Conservation (phyloP, 1,140 invertebrate species). For the Drosophila funebris region DNA sequence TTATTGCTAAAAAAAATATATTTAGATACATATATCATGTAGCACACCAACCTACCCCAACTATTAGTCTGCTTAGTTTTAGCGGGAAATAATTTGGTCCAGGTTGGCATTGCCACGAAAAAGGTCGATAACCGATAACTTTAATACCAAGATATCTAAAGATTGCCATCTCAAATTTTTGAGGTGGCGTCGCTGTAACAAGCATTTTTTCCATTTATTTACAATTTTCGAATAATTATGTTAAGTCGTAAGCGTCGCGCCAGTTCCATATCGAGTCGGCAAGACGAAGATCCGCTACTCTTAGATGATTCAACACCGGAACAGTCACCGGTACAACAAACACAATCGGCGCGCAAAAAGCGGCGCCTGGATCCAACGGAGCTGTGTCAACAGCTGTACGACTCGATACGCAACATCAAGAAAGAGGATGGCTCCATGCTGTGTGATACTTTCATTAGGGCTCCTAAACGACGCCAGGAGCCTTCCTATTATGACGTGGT, state of each 20-base stretch:
- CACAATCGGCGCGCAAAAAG: conserved; percentile 75
- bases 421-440: conserved; percentile 95
- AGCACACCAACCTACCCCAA: too few species aligned
- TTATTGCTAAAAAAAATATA: too few species aligned
- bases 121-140: background rate
- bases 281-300: conserved; percentile 80
- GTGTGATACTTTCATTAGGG: conserved; percentile 97
- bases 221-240: conserved; percentile 41
- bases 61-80: background rate
- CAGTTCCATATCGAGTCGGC: conserved; percentile 75
- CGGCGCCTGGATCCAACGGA: conserved; percentile 86
- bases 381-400: conserved; percentile 96
- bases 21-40: too few species aligned
- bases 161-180: conserved; percentile 31
- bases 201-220: conserved; percentile 13
- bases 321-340: conserved; percentile 84
- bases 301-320: conserved; percentile 84
- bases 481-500: conserved; percentile 96
- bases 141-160: background rate
- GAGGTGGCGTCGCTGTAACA: conserved; percentile 55
- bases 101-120: background rate
- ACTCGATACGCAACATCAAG: conserved; percentile 94
- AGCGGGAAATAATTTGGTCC: background rate
- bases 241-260: conserved; percentile 79
- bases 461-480: conserved; percentile 95